Evolutionary conservation across 1,140 invertebrate species (phyloP), one percentile per base, ranked within the genome.

Genomic region (Dufourea novaeangliae): DNA sequence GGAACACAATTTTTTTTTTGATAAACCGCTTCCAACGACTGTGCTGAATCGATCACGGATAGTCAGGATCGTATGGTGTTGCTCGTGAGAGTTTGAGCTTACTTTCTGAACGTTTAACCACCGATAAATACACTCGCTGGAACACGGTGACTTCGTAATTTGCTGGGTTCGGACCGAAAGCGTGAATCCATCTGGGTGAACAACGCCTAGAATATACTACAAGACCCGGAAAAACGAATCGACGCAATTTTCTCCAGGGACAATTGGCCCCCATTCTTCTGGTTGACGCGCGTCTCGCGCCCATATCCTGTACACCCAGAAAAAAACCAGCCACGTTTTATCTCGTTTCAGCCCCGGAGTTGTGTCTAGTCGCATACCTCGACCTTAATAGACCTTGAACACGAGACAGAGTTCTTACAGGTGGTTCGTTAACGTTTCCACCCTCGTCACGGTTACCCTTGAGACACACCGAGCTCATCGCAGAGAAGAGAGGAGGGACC

Each of bases 401-500:
- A 71, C 67, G 75, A 71, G 67, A 44, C 44, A 10, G 2, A 39
- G 67, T 77, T 77, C 67, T 77, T 77, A 77, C 75, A 71, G 68
- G 75, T 70, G 66, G 68, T 71, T 63, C 75, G 75, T 77, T 61
- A 71, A 71, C 76, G 76, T 72, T 70, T 78, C 76, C 61, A 72
- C 76, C 69, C 76, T 73, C 76, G 69, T 78, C 69, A 73, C 50
- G 29, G 69, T 57, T 62, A 50, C 46, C 69, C 68, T 62, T 25
- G 44, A 73, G 76, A 66, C 73, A 66, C 73, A 73, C 44, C 50
- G 64, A 70, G 39, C 68, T 78, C 76, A 50, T 78, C 68, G 61
- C 46, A 59, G 39, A 59, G 22, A 68, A 52, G 27, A 56, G 29
- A 29, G 14, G 20, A 22, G 11, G 20, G 25, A 14, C 57, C 8